Evolutionary conservation across 2,888 invertebrate genomes (phyloP), one percentile per base, ranked within the genome.

Genomic region (Phengaris alcon): DNA sequence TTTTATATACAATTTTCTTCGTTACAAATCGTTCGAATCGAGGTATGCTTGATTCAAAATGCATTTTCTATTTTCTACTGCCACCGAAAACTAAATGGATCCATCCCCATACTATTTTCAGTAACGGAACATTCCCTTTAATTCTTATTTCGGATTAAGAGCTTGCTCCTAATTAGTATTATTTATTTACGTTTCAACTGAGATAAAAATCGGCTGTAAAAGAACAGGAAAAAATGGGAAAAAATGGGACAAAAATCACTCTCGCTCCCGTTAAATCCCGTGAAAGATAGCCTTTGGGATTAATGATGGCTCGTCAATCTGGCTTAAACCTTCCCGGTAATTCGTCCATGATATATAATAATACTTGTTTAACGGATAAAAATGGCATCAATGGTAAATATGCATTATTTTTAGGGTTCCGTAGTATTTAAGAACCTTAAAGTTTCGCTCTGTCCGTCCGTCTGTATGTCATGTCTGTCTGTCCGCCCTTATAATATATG

Each of bases 271-370:
- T 54, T 72, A 72, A 72, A 72, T 72, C 72, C 72, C 52, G 72
- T 72, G 51, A 72, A 72, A 72, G 72, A 72, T 72, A 35, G 72
- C 51, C 72, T 22, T 52, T 13, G 15, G 52, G 52, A 72, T 72
- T 72, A 72, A 72, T 72, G 72, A 72, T 72, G 35, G 72, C 22
- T 72, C 72, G 72, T 72, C 72, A 12, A 72, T 72, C 72, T 72
- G 51, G 72, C 51, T 72, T 72, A 72, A 54, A 15, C 52, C 72
- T 54, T 54, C 72, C 22, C 54, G 54, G 22, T 72, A 51, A 72
- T 72, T 52, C 72, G 35, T 12, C 46, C 52, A 9, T 52, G 72
- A 70, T 48, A 35, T 72, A 72, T 35, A 22, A 52, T 54, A 54
- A 72, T 54, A 72, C 48, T 48, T 48, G 46, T 72, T 72, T 52